phyloP scores from a whole-genome alignment of 2,797 vertebrate species.

The Lagodon rhomboides region DNA sequence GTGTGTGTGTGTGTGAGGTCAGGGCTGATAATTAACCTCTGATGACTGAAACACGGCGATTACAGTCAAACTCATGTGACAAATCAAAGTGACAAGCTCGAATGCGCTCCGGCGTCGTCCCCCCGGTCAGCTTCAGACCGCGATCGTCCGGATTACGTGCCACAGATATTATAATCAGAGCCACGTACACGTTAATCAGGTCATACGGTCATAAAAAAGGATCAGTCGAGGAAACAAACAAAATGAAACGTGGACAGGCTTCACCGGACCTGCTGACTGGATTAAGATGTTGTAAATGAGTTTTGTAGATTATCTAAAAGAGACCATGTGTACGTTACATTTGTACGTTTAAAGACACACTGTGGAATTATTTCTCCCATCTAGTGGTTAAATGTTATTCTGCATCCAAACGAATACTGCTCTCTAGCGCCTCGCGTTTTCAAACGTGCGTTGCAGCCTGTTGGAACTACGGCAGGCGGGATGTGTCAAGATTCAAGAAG shows the following conservation, averaged over 20 bases:
- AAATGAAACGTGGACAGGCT: no score
- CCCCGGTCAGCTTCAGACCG: conserved; percentile 43
- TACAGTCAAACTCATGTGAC: conserved; percentile 78
- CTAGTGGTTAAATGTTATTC: no score
- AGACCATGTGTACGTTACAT: no score
- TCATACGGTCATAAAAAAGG: neutral
- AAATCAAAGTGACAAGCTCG: conserved; percentile 79
- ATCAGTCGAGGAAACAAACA: neutral
- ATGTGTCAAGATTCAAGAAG: no score
- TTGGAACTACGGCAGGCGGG: no score
- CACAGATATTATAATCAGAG: conserved; percentile 38
- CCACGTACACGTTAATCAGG: neutral
- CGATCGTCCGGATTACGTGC: conserved; percentile 11
- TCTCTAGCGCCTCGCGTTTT: no score
- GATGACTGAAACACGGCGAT: conserved; percentile 80
- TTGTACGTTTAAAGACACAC: no score
- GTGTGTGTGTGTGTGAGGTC: conserved; percentile 59
- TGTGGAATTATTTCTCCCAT: no score
- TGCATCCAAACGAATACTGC: no score
- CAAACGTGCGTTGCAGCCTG: no score
- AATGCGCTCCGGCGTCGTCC: conserved; percentile 41
- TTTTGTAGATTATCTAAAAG: neutral
- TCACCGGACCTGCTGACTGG: no score
- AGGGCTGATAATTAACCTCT: conserved; percentile 75
- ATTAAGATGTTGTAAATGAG: neutral